Evolutionary conservation across 2,797 vertebrate species (phyloP).

Genomic region (Protonibea diacanthus): DNA sequence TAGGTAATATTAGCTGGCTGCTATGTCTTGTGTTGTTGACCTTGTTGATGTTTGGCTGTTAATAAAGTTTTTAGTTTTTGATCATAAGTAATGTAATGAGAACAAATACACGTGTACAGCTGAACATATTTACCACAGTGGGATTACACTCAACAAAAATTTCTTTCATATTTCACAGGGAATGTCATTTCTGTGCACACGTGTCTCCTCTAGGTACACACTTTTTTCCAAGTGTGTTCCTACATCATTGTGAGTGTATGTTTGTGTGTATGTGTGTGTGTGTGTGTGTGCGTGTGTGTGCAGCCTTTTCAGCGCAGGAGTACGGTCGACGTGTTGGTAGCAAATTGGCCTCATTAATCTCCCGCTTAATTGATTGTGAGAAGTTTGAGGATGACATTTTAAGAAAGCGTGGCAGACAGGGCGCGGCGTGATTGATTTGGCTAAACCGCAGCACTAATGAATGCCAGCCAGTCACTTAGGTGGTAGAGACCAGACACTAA

Average conservation of each 20-base stretch:
- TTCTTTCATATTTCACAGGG: no score
- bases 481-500: conserved; percentile 81
- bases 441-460: conserved; percentile 85
- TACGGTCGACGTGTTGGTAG: conserved; percentile 82
- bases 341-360: conserved; percentile 90
- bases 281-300: conserved; percentile 5
- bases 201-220: neutral
- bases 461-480: conserved; percentile 86
- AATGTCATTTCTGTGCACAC: neutral
- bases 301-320: conserved; percentile 52
- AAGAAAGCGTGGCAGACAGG: conserved; percentile 83
- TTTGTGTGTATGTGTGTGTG: conserved; percentile 14
- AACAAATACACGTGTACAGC: no score
- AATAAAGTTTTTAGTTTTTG: no score
- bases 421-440: conserved; percentile 83
- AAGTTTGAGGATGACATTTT: conserved; percentile 90
- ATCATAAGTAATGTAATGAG: no score
- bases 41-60: no score
- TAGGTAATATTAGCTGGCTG: no score
- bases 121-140: no score
- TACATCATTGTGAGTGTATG: neutral
- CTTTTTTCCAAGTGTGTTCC: conserved; percentile 6
- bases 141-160: no score
- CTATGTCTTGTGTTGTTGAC: no score
- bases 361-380: conserved; percentile 89